Base-by-base conservation (phyloP, 2,888 invertebrate species). In the Eurytoma adleriae region DNA sequence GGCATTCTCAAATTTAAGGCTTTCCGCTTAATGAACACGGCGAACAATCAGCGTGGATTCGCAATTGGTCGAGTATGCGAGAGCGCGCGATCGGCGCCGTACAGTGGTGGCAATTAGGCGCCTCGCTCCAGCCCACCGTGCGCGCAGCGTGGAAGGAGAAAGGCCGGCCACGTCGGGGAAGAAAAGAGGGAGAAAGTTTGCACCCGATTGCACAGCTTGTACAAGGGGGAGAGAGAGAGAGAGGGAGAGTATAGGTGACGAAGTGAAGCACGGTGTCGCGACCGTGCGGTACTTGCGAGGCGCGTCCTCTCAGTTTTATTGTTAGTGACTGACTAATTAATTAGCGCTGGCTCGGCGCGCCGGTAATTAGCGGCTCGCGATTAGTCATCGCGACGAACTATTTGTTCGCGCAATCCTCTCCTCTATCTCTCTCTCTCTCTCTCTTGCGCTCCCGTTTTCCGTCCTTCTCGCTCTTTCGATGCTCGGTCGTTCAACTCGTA, bases 261-360 rank as follows among this genome's bases (percentile, higher is more conserved):
- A 61, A 52, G 73, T 27, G 62, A 61, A 62, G 50, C 24, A 62
- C 66, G 18, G 20, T 13, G 69, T 59, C 61, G 54, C n/a, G 64
- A 7, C 40, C 7, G 40, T 40, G 40, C 2, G 40, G 64, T 78
- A 67, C 52, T 64, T 64, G 54, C 69, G 56, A 56, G 62, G 59
- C 27, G 40, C 48, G 5, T 40, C 5, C 66, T 27, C 52, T 52
- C 69, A 56, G 62, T 78, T 78, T 78, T 77, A 81, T 81, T 78
- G 78, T 80, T 76, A 76, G 61, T 83, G 59, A 80, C 84, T 85
- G 87, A 87, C 86, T 88, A 88, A 87, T 87, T 86, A 88, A 87
- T 87, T 85, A 86, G 84, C 73, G 68, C 73, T 76, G 68, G 74
- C 68, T 18, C 82, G 24, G 30, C 40, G 62, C 40, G 27, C 27